A percentile compares a stretch with the other conserved stretches of the same genome.
These are phyloP conservation scores for Phalacrocorax brasilianus DNA, from an alignment of 2,113 vertebrate genomes.

Conservation along the genomic window DNA sequence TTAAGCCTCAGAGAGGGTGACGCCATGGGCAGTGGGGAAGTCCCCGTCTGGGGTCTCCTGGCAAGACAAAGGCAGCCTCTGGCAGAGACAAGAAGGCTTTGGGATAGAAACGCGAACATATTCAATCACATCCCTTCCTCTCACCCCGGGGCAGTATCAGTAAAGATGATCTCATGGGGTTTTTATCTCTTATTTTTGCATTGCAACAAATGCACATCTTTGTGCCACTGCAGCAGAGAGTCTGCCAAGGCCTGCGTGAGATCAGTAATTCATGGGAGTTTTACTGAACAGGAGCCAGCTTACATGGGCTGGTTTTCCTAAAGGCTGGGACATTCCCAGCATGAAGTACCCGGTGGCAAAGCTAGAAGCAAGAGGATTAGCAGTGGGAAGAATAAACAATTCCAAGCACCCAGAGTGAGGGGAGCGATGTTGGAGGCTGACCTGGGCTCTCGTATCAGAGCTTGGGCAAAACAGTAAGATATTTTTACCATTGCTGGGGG, in stretches of 20 bases:
- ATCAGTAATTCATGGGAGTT: neutral
- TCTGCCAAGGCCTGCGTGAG: neutral
- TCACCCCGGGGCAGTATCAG: neutral
- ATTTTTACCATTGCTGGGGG: neutral
- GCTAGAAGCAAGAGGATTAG: neutral
- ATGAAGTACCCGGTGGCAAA: neutral
- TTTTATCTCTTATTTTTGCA: slow-evolving; percentile 24
- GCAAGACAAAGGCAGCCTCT: slow-evolving; percentile 32
- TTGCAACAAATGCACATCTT: slow-evolving; percentile 24
- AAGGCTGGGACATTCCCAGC: neutral
- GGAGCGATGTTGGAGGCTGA: neutral
- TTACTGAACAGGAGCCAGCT: neutral
- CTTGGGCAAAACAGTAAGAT: neutral
- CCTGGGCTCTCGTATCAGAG: neutral
- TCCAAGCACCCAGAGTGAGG: neutral
- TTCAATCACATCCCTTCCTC: neutral
- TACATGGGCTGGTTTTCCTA: neutral
- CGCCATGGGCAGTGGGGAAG: neutral
- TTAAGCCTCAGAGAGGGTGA: neutral
- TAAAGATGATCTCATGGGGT: slow-evolving; percentile 56
- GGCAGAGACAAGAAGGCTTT: neutral
- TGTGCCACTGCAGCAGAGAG: slow-evolving; percentile 8
- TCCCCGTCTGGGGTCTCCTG: neutral
- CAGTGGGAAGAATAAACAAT: neutral
- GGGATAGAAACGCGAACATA: neutral